Evolutionary conservation across 2,113 vertebrate species (phyloP), one percentile per base, ranked within the genome.

Genomic region (Etheostoma cragini): DNA sequence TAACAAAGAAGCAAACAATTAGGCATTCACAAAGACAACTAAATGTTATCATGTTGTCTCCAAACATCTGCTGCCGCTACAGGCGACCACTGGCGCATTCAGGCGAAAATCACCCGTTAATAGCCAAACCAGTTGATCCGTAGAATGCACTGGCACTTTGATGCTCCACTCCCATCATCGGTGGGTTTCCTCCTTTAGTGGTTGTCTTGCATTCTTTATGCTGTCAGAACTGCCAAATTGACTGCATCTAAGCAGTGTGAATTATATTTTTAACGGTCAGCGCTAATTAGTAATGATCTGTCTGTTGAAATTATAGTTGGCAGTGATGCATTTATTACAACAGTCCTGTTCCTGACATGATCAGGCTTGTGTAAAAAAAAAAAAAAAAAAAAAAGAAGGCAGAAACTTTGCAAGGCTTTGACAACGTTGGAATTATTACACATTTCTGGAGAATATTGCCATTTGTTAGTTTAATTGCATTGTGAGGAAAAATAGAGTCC

Each of bases 251-350:
- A 68, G 81, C 22, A 46, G 50, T 47, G 15, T 35, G 71, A 78
- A 24, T 83, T 70, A 45, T 82, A 22, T 61, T 83, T 78, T 75
- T 33, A 81, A 67, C 14, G 26, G 24, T 21, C 13, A 47, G 4
- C 11, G 5, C 65, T 85, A 76, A 87, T 89, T 79, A 82, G 78
- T 19, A 60, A 24, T 42, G 54, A 77, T 67, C 73, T 76, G n/a
- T 42, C 56, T 45, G 52, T 38, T 64, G 54, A 30, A 85, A 76
- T 76, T 86, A 68, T 38, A 78, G 49, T 22, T 73, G 50, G 68
- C 81, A n/a, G 38, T 72, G 83, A 84, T 84, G 81, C 79, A 74
- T 88, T 78, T 65, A 72, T 57, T 46, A 26, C 1, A 26, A n/a
- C 19, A 3, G 33, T 60, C 13, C 56, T 19, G 19, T 38, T 71